Evolutionary conservation across 2,888 invertebrate species (phyloP).

Genomic region (Parnassius mnemosyne): DNA sequence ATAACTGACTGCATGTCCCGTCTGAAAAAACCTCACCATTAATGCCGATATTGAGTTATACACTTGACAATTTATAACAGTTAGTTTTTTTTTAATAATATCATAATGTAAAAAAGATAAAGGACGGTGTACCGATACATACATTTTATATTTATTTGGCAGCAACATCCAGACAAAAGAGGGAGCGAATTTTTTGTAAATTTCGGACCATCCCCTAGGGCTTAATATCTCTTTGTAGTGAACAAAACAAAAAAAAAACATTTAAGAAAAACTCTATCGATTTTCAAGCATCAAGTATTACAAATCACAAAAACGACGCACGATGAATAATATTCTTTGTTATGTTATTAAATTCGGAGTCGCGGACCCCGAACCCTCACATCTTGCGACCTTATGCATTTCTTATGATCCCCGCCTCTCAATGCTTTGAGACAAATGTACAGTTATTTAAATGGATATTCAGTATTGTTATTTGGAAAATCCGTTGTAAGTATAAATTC

Average conservation of each 20-base stretch:
- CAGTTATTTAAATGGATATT: slow-evolving; percentile 72
- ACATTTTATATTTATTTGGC: no score
- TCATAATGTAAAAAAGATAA: no score
- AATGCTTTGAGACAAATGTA: slow-evolving; percentile 72
- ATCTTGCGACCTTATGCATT: slow-evolving; percentile 63
- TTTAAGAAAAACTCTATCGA: slow-evolving; percentile 23
- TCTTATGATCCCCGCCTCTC: slow-evolving; percentile 58
- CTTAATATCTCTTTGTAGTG: slow-evolving; percentile 17
- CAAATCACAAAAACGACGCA: slow-evolving; percentile 27
- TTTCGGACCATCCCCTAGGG: neutral
- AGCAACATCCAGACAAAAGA: no score
- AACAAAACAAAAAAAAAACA: slow-evolving; percentile 20
- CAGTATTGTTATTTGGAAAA: slow-evolving; percentile 64
- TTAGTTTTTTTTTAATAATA: no score
- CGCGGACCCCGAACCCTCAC: slow-evolving; percentile 46
- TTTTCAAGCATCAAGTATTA: slow-evolving; percentile 26
- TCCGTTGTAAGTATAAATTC: slow-evolving; percentile 61
- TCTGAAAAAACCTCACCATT: no score
- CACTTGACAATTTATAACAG: no score
- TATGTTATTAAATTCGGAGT: slow-evolving; percentile 42
- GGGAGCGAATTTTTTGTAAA: no score
- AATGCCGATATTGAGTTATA: no score
- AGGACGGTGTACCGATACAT: no score
- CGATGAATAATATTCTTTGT: slow-evolving; percentile 37
- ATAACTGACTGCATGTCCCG: no score